These are phyloP conservation scores for Deilephila porcellus DNA, from an alignment of 2,888 invertebrate genomes.

Conservation along the genomic window DNA sequence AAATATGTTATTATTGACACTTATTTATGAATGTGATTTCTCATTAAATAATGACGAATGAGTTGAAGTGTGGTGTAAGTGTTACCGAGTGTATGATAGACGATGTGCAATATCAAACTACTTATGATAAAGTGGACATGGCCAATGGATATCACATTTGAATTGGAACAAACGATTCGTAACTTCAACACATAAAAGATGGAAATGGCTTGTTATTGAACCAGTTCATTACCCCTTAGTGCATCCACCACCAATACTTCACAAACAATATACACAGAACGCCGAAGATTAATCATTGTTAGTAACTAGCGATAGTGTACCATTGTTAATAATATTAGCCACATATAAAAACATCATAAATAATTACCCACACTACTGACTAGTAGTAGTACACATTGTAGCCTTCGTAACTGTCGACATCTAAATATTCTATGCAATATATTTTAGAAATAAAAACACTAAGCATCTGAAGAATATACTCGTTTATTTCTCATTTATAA, in stretches of 20 bases:
- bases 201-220: background rate
- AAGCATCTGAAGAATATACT: constrained; percentile 76
- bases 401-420: constrained; percentile 15
- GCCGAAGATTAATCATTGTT: background rate
- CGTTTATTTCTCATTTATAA: constrained; percentile 75
- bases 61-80: no score
- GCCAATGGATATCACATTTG: background rate
- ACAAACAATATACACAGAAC: background rate
- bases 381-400: constrained; percentile 20
- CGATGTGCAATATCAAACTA: no score
- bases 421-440: constrained; percentile 24
- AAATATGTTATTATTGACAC: no score
- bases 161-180: background rate
- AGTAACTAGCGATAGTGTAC: constrained; percentile 13
- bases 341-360: constrained; percentile 37
- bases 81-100: no score
- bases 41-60: no score
- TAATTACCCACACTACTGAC: constrained; percentile 38
- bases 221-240: background rate
- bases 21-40: no score
- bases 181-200: background rate
- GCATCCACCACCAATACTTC: background rate
- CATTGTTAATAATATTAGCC: constrained; percentile 34
- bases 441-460: constrained; percentile 70
- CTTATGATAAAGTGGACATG: background rate